Percentiles rank a stretch among this genome's conserved stretches.
phyloP scores from a whole-genome alignment of 2,797 vertebrate genomes.

The Phoebastria nigripes region DNA sequence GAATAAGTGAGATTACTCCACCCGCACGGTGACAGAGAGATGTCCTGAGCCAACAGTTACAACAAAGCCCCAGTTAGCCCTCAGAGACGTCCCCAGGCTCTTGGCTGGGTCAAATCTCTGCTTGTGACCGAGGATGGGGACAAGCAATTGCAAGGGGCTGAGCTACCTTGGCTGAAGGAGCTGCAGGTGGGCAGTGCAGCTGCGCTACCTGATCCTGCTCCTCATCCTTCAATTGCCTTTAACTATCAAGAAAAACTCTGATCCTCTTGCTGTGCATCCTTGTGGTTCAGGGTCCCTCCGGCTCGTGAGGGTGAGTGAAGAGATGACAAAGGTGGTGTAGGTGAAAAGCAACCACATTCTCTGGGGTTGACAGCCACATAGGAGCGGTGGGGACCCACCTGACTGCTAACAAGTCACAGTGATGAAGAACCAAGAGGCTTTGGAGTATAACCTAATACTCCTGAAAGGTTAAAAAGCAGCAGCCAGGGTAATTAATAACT shows the following conservation, averaged over 20 bases:
- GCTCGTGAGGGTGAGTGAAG: fast-evolving
- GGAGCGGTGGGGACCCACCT: fast-evolving
- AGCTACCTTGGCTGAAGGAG: not conserved
- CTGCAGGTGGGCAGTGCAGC: not conserved
- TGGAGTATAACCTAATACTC: not conserved
- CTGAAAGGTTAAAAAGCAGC: not conserved
- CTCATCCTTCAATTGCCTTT: not conserved
- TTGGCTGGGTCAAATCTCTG: not conserved
- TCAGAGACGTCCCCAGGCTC: not conserved
- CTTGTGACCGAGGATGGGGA: not conserved
- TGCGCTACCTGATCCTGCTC: not conserved
- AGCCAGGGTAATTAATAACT: not conserved
- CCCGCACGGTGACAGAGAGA: not conserved
- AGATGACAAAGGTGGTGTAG: not conserved
- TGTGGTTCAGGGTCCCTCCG: not conserved
- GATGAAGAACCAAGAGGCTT: not conserved
- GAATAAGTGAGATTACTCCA: not conserved
- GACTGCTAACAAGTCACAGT: not conserved
- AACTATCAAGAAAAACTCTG: not conserved
- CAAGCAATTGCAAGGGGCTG: not conserved
- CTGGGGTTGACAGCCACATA: not conserved
- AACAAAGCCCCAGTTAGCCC: not conserved
- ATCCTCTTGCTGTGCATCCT: not conserved
- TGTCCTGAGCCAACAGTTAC: not conserved
- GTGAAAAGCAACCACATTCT: not conserved